Conservation (phyloP, 2,113 vertebrate species). For the Pandion haliaetus region DNA sequence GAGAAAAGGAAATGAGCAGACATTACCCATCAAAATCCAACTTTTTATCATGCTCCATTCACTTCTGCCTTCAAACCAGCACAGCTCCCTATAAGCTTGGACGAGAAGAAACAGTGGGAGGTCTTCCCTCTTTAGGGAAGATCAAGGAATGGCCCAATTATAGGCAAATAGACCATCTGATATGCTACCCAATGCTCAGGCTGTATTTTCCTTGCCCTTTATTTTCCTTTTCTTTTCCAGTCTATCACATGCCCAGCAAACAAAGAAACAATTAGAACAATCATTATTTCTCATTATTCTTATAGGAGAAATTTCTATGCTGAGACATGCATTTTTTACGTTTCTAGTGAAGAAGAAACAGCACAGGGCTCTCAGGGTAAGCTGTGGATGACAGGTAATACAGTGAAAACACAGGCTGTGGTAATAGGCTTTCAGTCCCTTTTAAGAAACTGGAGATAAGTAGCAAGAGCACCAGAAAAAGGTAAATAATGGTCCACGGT, state of each 20-base stretch:
- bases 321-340: not conserved
- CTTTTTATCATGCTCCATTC: not conserved
- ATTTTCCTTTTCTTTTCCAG: not conserved
- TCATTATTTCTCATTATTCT: not conserved
- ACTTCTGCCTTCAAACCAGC: not conserved
- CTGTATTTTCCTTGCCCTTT: not conserved
- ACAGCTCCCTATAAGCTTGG: not conserved
- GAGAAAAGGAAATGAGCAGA: not conserved
- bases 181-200: not conserved
- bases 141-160: not conserved
- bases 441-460: not conserved
- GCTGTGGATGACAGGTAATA: not conserved
- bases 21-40: not conserved
- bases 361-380: not conserved
- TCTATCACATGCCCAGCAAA: not conserved
- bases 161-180: not conserved
- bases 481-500: not conserved
- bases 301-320: not conserved
- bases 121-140: not conserved
- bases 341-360: not conserved
- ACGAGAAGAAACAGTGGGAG: not conserved
- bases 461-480: not conserved
- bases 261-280: not conserved
- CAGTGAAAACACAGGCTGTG: not conserved
- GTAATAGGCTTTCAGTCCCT: not conserved